Base-by-base conservation (phyloP, 37 sponge, comb jelly and placozoan genomes). In the Aphrocallistes beatrix region DNA sequence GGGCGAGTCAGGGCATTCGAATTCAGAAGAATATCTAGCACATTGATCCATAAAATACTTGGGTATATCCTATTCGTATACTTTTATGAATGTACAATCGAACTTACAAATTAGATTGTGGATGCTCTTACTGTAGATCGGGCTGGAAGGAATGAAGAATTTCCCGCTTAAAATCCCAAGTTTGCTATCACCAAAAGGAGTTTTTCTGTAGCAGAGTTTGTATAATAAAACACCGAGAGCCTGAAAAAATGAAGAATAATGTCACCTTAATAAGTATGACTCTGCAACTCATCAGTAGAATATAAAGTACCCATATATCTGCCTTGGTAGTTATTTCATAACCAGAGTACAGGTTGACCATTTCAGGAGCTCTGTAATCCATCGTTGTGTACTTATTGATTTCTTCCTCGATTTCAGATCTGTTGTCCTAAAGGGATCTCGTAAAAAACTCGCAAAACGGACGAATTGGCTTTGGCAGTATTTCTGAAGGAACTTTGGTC, bases 201-300 rank as follows among this genome's bases (percentile, higher is more conserved):
- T 91, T 25, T 91, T 91, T 85, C 92, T 91, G 92, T 94, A 97
- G 86, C 97, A 97, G 38, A 97, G 86, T 87, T 97, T 97, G 86
- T 97, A 97, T 36, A 97, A 85, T 51, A 97, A 38, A 51, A 91
- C 89, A 32, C 97, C 97, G 37, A 97, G 81, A 8, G 97, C 94
- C 97, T 97, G 84, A 9, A 84, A 25, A 75, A 23, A 86, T n/a
- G 82, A 51, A 39, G 28, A 21, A 32, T 36, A 16, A 10, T 50
- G 36, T 36, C n/a, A 48, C 23, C 37, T 38, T 40, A 38, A 39
- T 17, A 39, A 9, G 23, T 16, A 16, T n/a, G 42, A n/a, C n/a
- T n/a, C n/a, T n/a, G n/a, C n/a, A 8, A 17, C 81, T 32, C n/a
- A 9, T 69, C 36, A 10, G 23, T 23, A 36, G n/a, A 37, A 3